Evolutionary conservation across 2,113 vertebrate genomes (phyloP).

Genomic region (Psilopogon haemacephalus): DNA sequence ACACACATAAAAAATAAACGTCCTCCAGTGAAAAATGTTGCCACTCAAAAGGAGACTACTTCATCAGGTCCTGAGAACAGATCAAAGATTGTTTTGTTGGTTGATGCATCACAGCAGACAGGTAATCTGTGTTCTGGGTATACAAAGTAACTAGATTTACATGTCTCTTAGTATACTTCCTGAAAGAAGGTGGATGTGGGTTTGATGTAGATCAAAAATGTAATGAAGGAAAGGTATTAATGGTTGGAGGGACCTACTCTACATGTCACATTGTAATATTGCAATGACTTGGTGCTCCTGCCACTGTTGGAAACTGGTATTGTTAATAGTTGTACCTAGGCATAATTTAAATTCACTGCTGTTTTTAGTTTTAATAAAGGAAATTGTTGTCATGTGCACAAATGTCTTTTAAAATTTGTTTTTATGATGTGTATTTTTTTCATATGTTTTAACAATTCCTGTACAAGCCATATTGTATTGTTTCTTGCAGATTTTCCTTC

Average conservation of each 20-base stretch:
- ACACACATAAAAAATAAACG: conserved; percentile 85
- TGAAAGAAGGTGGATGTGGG: not conserved
- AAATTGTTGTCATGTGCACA: not conserved
- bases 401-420: not conserved
- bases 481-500: conserved; percentile 87
- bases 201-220: not conserved
- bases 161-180: not conserved
- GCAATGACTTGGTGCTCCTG: not conserved
- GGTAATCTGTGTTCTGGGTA: conserved; percentile 73
- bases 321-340: not conserved
- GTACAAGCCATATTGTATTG: not conserved
- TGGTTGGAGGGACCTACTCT: not conserved
- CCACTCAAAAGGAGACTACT: conserved; percentile 94
- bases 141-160: not conserved
- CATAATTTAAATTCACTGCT: not conserved
- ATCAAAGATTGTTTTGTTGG: conserved; percentile 90
- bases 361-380: not conserved
- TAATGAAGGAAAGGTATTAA: not conserved
- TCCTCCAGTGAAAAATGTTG: conserved; percentile 89
- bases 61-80: conserved; percentile 87
- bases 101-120: conserved; percentile 96
- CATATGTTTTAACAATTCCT: not conserved
- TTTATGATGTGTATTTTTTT: not conserved
- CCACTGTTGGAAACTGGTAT: not conserved
- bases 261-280: not conserved